Base-by-base conservation (phyloP, 1,140 invertebrate species). In the Leguminivora glycinivorella region DNA sequence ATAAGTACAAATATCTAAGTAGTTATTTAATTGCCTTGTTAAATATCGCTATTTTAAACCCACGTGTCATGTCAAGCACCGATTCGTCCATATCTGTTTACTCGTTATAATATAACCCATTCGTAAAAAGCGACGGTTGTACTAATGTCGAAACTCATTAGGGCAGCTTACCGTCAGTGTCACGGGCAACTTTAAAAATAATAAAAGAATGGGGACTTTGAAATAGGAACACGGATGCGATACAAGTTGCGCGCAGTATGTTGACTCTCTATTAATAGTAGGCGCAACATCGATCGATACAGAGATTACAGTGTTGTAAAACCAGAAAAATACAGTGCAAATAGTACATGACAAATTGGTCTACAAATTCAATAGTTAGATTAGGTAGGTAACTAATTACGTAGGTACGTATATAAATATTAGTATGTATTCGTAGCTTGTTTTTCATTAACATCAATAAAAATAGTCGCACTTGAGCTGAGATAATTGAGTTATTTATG, bases 131-230 rank as follows among this genome's bases (percentile, higher is more conserved):
- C 79, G 38, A 68, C 72, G 73, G 82, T 83, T 84, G 83, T 81
- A 77, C 68, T 91, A 91, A 91, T 91, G 89, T 88, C 85, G 76
- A 84, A 89, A 84, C 84, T 91, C 87, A 91, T 91, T 91, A 91
- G 85, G 74, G 83, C 73, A 82, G 84, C 87, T 83, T 83, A 85
- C 75, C 83, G 85, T 91, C 89, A 89, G 84, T 91, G 89, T 88
- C 89, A 91, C 78, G 84, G 87, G 73, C 86, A 87, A 79, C 79
- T 85, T 83, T 84, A 84, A 87, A 89, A 90, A 87, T 85, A 88
- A 88, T 85, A 83, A 72, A 72, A 83, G 80, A 71, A 73, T 74
- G 73, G 72, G 73, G 78, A 74, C 80, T 86, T 85, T 83, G 82
- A 89, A 87, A 89, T 88, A 85, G 78, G 77, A 82, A 84, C 81